These are phyloP conservation scores for Pandemis corylana DNA, from an alignment of 2,888 invertebrate genomes.

Conservation along the genomic window DNA sequence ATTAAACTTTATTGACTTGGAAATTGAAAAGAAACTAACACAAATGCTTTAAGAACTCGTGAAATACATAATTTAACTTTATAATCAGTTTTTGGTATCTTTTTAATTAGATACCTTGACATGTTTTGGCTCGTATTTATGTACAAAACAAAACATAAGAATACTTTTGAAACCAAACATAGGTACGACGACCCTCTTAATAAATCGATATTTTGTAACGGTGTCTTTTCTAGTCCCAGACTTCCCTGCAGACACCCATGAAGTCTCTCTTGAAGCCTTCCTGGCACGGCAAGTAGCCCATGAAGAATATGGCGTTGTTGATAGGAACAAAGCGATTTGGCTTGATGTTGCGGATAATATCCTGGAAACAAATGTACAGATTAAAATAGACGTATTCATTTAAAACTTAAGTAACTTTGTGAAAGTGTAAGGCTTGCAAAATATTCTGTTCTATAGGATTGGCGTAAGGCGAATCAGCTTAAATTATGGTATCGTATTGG, in stretches of 20 bases:
- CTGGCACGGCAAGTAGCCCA: constrained; percentile 62
- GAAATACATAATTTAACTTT: no score
- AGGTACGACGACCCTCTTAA: not conserved
- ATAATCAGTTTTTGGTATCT: no score
- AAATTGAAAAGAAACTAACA: no score
- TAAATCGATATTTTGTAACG: not conserved
- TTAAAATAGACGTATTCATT: not conserved
- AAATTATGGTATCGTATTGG: no score
- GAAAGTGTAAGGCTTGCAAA: no score
- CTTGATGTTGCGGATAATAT: constrained; percentile 45
- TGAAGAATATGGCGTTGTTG: constrained; percentile 66
- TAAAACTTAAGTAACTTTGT: no score
- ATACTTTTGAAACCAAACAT: not conserved
- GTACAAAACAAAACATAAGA: no score
- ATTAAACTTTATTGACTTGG: no score
- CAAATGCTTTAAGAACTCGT: no score
- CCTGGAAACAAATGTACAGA: constrained; percentile 9
- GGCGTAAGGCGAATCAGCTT: not conserved
- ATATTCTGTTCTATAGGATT: no score
- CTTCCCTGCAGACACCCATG: constrained; percentile 73
- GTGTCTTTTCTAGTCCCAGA: constrained; percentile 63
- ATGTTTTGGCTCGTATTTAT: no score
- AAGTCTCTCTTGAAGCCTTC: constrained; percentile 69
- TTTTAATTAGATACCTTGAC: no score
- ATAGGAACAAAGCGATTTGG: constrained; percentile 66